Percentiles rank a stretch among this genome's conserved stretches.
phyloP scores from a whole-genome alignment of 2,888 invertebrate species.

The Pachliopta kotzebuea region DNA sequence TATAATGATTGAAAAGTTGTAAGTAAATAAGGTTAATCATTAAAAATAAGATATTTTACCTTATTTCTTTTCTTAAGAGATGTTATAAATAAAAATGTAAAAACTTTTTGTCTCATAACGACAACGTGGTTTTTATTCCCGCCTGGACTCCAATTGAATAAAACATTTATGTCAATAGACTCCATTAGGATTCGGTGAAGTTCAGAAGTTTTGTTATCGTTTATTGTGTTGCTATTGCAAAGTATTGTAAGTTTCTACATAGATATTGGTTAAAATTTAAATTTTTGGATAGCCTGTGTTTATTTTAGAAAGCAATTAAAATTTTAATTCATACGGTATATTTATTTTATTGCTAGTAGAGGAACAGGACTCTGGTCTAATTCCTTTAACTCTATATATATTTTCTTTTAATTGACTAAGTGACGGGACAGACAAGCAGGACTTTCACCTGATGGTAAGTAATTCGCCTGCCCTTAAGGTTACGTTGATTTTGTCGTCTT shows the following conservation, averaged over 20 bases:
- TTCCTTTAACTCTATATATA: too few relatives aligned
- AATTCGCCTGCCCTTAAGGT: too few relatives aligned
- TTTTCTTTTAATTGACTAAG: too few relatives aligned
- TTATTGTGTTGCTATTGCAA: constrained; percentile 34
- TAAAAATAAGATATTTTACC: constrained; percentile 42
- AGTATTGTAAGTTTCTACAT: neutral
- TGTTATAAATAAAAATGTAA: constrained; percentile 57
- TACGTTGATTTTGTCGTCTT: too few relatives aligned
- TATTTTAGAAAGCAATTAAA: too few relatives aligned
- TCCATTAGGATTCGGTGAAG: constrained; percentile 69
- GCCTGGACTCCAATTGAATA: constrained; percentile 72
- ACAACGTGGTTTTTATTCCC: constrained; percentile 74
- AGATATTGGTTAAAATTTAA: neutral
- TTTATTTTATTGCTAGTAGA: too few relatives aligned
- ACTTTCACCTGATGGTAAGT: too few relatives aligned
- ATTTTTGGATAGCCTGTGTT: too few relatives aligned
- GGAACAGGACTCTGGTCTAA: too few relatives aligned
- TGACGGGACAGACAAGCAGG: too few relatives aligned
- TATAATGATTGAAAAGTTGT: neutral
- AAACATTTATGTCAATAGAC: constrained; percentile 77
- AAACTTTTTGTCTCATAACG: constrained; percentile 72
- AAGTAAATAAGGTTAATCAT: constrained; percentile 32
- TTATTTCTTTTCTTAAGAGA: constrained; percentile 43
- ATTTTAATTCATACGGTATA: too few relatives aligned
- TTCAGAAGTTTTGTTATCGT: constrained; percentile 54